Conservation (phyloP, 2,888 invertebrate genomes). For the Tyria jacobaeae region DNA sequence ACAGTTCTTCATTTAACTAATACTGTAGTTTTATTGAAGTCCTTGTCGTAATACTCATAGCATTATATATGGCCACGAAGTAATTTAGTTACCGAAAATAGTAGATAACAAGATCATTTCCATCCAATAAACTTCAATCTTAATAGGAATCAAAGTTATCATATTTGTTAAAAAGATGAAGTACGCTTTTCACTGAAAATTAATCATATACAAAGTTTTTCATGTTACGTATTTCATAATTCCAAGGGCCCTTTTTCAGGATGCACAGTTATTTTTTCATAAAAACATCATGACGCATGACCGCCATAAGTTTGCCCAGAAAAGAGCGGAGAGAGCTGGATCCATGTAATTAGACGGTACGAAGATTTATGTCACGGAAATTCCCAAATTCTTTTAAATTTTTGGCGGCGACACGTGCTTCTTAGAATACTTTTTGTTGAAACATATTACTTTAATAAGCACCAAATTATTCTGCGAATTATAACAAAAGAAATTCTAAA, state of each 20-base stretch:
- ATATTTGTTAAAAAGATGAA: conserved; percentile 6
- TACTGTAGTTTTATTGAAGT: no score
- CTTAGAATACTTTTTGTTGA: conserved; percentile 56
- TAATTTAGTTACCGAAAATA: background rate
- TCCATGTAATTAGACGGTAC: conserved; percentile 81
- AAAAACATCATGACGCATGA: conserved; percentile 81
- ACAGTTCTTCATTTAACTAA: no score
- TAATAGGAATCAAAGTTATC: background rate
- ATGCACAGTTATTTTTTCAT: conserved; percentile 73
- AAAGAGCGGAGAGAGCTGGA: conserved; percentile 73
- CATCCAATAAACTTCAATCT: background rate
- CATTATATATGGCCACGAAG: background rate
- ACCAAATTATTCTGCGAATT: conserved; percentile 24
- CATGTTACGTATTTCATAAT: conserved; percentile 64
- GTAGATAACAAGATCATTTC: background rate
- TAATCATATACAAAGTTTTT: conserved; percentile 49
- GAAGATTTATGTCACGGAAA: conserved; percentile 81
- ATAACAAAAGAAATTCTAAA: background rate
- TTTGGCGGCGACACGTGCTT: conserved; percentile 71
- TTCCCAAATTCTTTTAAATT: conserved; percentile 80
- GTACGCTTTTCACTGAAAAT: conserved; percentile 33
- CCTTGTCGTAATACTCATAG: no score
- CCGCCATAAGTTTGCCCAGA: conserved; percentile 79
- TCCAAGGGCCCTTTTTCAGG: conserved; percentile 55
- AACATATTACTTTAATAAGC: conserved; percentile 54